Conservation (phyloP, 2,888 invertebrate species). For the Macropis europaea region DNA sequence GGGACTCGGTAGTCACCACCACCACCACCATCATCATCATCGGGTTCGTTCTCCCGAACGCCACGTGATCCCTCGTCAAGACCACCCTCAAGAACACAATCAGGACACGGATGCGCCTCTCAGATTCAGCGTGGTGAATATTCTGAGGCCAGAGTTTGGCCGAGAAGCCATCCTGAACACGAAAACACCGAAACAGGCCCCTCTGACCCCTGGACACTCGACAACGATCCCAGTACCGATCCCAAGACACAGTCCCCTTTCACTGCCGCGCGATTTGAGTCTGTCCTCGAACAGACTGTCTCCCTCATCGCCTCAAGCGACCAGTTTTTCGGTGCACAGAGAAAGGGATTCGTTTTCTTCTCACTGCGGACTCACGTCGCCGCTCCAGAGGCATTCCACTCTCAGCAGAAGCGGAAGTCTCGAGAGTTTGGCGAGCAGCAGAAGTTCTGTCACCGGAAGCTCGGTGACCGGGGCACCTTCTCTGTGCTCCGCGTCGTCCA, state of each 20-base stretch:
- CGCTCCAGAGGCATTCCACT: constrained; percentile 67
- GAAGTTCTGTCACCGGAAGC: constrained; percentile 76
- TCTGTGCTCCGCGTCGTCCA: constrained; percentile 71
- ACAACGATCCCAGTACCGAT: constrained; percentile 60
- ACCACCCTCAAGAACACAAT: constrained; percentile 51
- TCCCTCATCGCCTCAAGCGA: constrained; percentile 61
- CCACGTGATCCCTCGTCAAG: constrained; percentile 50
- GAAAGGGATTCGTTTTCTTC: constrained; percentile 65
- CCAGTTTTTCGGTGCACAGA: constrained; percentile 52
- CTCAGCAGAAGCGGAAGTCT: constrained; percentile 77
- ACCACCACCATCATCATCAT: constrained; percentile 61
- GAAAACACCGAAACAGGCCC: constrained; percentile 76
- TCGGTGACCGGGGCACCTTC: constrained; percentile 75
- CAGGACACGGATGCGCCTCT: constrained; percentile 75
- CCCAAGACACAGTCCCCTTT: constrained; percentile 56
- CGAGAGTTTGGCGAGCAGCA: constrained; percentile 76
- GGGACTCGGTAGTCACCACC: constrained; percentile 61
- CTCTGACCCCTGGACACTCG: constrained; percentile 59
- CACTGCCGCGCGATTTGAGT: constrained; percentile 69
- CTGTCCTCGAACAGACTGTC: constrained; percentile 66
- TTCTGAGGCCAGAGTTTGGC: constrained; percentile 92
- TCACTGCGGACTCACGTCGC: constrained; percentile 68
- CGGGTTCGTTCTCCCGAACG: constrained; percentile 51
- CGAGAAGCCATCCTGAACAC: constrained; percentile 85
- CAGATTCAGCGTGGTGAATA: constrained; percentile 93